phyloP scores from a whole-genome alignment of 2,113 vertebrate species.

The Neodontobutis hainanensis region DNA sequence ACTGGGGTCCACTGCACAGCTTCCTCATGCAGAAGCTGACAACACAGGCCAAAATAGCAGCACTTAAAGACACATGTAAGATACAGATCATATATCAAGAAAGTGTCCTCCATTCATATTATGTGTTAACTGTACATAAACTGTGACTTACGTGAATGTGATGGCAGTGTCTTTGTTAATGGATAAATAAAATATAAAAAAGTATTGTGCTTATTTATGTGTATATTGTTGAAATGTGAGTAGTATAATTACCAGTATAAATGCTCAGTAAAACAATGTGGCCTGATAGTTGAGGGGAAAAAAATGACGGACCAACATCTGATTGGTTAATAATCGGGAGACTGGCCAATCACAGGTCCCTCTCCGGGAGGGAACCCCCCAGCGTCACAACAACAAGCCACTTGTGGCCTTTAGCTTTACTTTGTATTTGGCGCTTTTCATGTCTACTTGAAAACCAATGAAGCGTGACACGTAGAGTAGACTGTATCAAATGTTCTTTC shows the following conservation, averaged over 20 bases:
- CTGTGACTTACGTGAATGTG: too few relatives aligned
- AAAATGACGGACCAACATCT: constrained; percentile 53
- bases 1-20: constrained; percentile 40
- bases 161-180: too few relatives aligned
- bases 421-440: constrained; percentile 37
- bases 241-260: neutral
- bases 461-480: neutral
- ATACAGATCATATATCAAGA: neutral
- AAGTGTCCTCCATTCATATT: neutral
- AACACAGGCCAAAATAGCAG: constrained; percentile 55
- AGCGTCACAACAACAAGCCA: constrained; percentile 55
- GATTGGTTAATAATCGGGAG: constrained; percentile 59
- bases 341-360: constrained; percentile 58
- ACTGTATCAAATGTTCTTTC: neutral
- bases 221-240: neutral
- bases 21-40: constrained; percentile 58
- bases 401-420: constrained; percentile 49
- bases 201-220: neutral
- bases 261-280: neutral
- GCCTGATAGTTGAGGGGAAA: neutral
- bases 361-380: constrained; percentile 60
- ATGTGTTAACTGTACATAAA: too few relatives aligned
- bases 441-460: neutral
- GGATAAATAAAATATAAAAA: too few relatives aligned
- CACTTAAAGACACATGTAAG: constrained; percentile 20